phyloP scores from a whole-genome alignment of 2,888 invertebrate genomes.

The Pyrocoelia pectoralis region DNA sequence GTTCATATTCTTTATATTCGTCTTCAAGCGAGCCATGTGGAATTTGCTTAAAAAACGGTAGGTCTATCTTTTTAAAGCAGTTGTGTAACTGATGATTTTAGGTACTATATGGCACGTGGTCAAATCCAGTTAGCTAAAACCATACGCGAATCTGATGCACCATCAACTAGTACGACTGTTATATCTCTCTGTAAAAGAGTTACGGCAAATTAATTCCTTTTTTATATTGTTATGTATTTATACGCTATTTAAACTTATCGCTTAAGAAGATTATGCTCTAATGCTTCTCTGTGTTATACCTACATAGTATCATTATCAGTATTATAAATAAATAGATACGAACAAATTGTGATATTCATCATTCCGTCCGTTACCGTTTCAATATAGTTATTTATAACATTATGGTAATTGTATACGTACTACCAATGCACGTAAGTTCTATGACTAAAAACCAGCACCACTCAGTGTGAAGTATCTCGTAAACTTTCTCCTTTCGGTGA shows the following conservation, averaged over 20 bases:
- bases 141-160: neutral
- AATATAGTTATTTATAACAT: too few species aligned
- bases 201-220: neutral
- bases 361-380: too few species aligned
- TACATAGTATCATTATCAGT: too few species aligned
- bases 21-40: conserved; percentile 74
- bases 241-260: neutral
- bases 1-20: conserved; percentile 76
- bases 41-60: conserved; percentile 68
- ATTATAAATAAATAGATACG: too few species aligned
- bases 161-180: neutral
- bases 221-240: conserved; percentile 6
- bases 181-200: conserved; percentile 1
- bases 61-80: neutral
- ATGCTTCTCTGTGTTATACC: too few species aligned
- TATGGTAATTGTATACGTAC: too few species aligned
- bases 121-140: conserved; percentile 1
- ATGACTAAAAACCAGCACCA: too few species aligned
- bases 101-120: neutral
- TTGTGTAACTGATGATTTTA: neutral
- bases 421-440: too few species aligned
- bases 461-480: too few species aligned
- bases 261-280: neutral
- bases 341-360: too few species aligned
- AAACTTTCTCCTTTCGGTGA: too few species aligned